Conservation (phyloP, 92 coral and sea anemone genomes). For the Epizoanthus ramosus region DNA sequence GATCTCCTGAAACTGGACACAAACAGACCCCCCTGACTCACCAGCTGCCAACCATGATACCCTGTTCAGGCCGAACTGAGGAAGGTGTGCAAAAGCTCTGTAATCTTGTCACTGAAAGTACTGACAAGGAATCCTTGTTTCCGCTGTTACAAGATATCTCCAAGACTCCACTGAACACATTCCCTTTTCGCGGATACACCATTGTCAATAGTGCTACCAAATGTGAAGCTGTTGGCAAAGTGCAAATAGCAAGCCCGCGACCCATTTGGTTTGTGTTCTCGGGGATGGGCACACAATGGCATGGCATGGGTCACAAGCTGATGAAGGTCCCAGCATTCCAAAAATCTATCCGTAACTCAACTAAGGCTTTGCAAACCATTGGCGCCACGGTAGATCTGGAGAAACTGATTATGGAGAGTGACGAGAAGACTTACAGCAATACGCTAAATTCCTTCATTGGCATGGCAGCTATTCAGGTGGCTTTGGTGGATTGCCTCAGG, state of each 20-base stretch:
- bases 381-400: conserved; percentile 63
- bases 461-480: conserved; percentile 81
- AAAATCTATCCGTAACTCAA: conserved; percentile 60
- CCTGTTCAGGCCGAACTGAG: conserved; percentile 76
- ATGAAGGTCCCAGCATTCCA: conserved; percentile 72
- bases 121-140: conserved; percentile 46
- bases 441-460: conserved; percentile 82
- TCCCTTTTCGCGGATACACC: conserved; percentile 70
- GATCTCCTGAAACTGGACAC: conserved; percentile 56
- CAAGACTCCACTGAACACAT: conserved; percentile 64
- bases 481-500: conserved; percentile 74
- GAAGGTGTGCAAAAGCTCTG: conserved; percentile 66
- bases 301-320: conserved; percentile 79
- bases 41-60: conserved; percentile 61
- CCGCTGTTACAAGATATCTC: conserved; percentile 68
- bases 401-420: conserved; percentile 68
- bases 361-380: conserved; percentile 62
- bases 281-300: conserved; percentile 90
- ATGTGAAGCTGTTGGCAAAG: conserved; percentile 56
- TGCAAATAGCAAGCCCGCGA: conserved; percentile 52
- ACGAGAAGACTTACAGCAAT: conserved; percentile 60
- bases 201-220: conserved; percentile 57
- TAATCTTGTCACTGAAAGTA: conserved; percentile 52
- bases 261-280: conserved; percentile 83
- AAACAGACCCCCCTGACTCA: conserved; percentile 3